Conservation (phyloP, 1,140 invertebrate species). For the Proctacanthus coquilletti region DNA sequence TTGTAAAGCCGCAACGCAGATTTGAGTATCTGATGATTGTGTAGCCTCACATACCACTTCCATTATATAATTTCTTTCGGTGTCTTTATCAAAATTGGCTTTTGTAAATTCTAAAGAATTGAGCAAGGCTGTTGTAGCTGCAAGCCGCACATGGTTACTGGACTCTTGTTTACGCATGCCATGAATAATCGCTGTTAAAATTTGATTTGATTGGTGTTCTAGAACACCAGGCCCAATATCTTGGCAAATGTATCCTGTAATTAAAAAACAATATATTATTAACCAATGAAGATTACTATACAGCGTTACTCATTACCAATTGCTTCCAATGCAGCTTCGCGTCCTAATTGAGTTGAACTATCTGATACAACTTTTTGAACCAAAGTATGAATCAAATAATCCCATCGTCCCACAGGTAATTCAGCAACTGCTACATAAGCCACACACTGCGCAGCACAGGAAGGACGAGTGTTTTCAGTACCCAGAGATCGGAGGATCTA, state of each 20-base stretch:
- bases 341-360: slow-evolving; percentile 78
- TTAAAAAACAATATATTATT: slow-evolving; percentile 5
- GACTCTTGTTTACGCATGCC: slow-evolving; percentile 80
- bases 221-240: slow-evolving; percentile 82
- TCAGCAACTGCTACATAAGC: slow-evolving; percentile 96
- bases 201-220: slow-evolving; percentile 82
- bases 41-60: slow-evolving; percentile 94
- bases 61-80: slow-evolving; percentile 98
- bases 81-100: slow-evolving; percentile 95
- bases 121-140: slow-evolving; percentile 91
- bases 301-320: slow-evolving; percentile 63
- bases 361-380: slow-evolving; percentile 83
- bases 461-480: slow-evolving; percentile 86
- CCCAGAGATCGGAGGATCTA: slow-evolving; percentile 85
- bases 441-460: slow-evolving; percentile 96
- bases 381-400: slow-evolving; percentile 69
- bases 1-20: slow-evolving; percentile 89
- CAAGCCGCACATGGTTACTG: slow-evolving; percentile 74
- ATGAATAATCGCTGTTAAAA: slow-evolving; percentile 97
- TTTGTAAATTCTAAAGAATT: slow-evolving; percentile 98
- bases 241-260: slow-evolving; percentile 53
- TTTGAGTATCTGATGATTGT: slow-evolving; percentile 69
- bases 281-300: not conserved
- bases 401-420: slow-evolving; percentile 71
- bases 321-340: slow-evolving; percentile 91